Conservation (phyloP, 1,140 invertebrate species). For the Apis laboriosa region DNA sequence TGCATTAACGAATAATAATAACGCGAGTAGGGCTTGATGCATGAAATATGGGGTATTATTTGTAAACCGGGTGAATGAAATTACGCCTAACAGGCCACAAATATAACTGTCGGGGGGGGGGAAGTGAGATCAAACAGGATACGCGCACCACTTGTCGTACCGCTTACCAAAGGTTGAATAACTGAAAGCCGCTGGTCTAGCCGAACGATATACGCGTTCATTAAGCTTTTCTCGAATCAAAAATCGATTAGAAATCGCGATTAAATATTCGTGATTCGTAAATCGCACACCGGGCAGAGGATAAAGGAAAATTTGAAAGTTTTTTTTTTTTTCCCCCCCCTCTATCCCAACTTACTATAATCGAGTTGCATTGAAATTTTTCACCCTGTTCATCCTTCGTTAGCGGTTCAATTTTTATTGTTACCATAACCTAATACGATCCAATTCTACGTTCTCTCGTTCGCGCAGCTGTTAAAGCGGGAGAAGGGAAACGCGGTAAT, state of each 20-base stretch:
- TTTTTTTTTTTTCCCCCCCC: no score
- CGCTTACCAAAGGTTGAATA: not conserved
- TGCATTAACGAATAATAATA: conserved; percentile 8
- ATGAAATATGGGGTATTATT: conserved; percentile 3
- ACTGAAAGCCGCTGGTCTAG: not conserved
- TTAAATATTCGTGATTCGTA: no score
- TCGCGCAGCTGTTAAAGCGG: not conserved
- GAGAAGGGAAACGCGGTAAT: not conserved
- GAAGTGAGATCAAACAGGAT: conserved; percentile 22
- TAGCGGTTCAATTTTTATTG: conserved; percentile 16
- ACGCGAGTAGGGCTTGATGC: not conserved
- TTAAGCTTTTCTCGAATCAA: not conserved
- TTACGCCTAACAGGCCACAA: not conserved
- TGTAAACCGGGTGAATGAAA: conserved; percentile 20
- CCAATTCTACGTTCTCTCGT: conserved; percentile 17
- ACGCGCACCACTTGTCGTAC: conserved; percentile 10
- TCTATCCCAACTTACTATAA: not conserved
- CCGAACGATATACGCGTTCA: not conserved
- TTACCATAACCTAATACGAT: not conserved
- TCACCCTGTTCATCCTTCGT: not conserved
- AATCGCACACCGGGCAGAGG: no score
- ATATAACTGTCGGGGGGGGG: conserved; percentile 9
- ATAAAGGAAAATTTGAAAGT: not conserved
- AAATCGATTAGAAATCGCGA: no score
- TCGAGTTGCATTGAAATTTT: not conserved